phyloP scores from a whole-genome alignment of 2,888 invertebrate species.

The Thecocarcelia acutangulata region DNA sequence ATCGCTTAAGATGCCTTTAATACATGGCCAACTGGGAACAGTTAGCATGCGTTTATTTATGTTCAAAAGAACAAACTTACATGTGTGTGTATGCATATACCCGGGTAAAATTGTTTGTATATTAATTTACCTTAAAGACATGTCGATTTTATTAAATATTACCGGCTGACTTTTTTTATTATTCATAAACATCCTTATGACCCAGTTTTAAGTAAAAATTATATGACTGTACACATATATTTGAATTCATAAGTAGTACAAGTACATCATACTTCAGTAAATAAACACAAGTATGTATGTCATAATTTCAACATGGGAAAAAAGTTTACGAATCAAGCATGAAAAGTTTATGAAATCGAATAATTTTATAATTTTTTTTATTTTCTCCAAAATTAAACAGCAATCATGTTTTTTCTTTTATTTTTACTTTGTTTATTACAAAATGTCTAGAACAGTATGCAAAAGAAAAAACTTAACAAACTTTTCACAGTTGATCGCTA shows the following conservation, averaged over 20 bases:
- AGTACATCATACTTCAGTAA: slow-evolving; percentile 1
- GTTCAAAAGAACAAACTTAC: too few relatives aligned
- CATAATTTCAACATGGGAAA: too few relatives aligned
- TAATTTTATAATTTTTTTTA: too few relatives aligned
- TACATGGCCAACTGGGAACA: too few relatives aligned
- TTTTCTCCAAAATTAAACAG: too few relatives aligned
- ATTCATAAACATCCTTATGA: slow-evolving; percentile 66
- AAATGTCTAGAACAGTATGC: too few relatives aligned
- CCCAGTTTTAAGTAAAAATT: slow-evolving; percentile 48
- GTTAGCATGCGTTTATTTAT: not conserved
- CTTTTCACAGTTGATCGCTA: too few relatives aligned
- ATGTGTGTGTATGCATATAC: not conserved
- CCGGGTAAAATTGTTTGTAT: slow-evolving; percentile 9
- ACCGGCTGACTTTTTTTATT: slow-evolving; percentile 47
- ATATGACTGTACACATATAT: slow-evolving; percentile 14
- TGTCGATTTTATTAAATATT: slow-evolving; percentile 68
- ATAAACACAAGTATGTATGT: not conserved
- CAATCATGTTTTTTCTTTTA: too few relatives aligned
- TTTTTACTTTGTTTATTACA: not conserved
- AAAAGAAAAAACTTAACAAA: too few relatives aligned
- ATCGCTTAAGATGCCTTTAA: too few relatives aligned
- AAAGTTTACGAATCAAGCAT: too few relatives aligned
- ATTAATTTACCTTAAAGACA: slow-evolving; percentile 14
- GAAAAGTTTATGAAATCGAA: too few relatives aligned
- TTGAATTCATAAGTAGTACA: slow-evolving; percentile 41